phyloP scores from a whole-genome alignment of 2,113 vertebrate species.

The Epinephelus cyanopodus region DNA sequence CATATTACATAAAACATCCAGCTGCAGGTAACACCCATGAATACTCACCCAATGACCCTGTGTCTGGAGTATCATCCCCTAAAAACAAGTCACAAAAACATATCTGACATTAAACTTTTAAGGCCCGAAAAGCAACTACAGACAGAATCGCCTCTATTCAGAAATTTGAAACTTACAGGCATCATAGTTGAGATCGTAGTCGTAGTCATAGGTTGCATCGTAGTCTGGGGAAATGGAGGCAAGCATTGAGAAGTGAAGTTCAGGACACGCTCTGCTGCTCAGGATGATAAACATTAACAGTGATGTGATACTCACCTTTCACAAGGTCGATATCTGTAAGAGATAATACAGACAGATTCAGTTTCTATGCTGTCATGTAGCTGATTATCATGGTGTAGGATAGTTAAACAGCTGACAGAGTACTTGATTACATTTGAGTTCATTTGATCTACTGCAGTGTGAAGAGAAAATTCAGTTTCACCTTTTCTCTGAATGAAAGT shows the following conservation, averaged over 20 bases:
- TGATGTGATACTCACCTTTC: slow-evolving; percentile 73
- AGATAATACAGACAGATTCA: not conserved
- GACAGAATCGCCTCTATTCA: not conserved
- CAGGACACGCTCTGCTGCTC: not conserved
- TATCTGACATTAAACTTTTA: not conserved
- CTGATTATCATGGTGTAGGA: not conserved
- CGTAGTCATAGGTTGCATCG: slow-evolving; percentile 80
- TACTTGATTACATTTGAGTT: not conserved
- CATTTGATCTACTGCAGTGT: not conserved
- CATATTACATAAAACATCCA: not conserved
- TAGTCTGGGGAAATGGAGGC: slow-evolving; percentile 72
- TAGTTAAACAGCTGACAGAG: not conserved
- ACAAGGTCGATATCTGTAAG: slow-evolving; percentile 78
- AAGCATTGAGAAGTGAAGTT: not conserved
- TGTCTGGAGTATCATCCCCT: slow-evolving; percentile 66
- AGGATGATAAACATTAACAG: not conserved
- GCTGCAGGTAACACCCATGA: not conserved
- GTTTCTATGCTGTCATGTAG: not conserved
- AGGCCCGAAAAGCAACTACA: not conserved
- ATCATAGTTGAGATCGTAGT: slow-evolving; percentile 81
- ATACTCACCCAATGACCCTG: slow-evolving; percentile 66
- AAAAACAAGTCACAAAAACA: slow-evolving; percentile 21
- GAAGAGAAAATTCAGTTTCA: slow-evolving; percentile 35
- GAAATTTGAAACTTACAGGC: slow-evolving; percentile 72
- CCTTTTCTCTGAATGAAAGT: slow-evolving; percentile 83